phyloP scores from a whole-genome alignment of 2,113 vertebrate genomes.

The Dendropsophus ebraccatus region DNA sequence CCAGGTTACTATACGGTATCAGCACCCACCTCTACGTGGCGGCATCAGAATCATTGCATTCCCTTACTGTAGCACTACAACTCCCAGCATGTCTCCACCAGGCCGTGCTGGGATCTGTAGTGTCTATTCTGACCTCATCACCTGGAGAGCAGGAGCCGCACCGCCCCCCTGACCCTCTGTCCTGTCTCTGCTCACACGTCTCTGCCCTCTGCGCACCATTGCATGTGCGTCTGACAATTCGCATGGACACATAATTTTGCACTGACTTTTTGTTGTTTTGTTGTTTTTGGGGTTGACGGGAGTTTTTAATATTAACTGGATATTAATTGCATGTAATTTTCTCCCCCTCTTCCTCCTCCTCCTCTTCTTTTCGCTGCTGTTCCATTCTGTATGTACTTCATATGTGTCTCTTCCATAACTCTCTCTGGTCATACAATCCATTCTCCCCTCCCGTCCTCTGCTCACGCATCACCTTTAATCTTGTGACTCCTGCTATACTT shows the following conservation, averaged over 20 bases:
- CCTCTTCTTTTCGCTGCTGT: slow-evolving; percentile 63
- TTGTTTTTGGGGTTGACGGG: slow-evolving; percentile 64
- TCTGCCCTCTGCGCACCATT: too few relatives aligned
- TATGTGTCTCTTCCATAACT: slow-evolving; percentile 60
- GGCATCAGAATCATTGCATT: not conserved
- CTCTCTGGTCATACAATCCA: slow-evolving; percentile 29
- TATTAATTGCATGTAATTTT: slow-evolving; percentile 95
- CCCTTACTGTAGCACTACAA: not conserved
- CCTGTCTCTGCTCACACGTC: slow-evolving; percentile 14
- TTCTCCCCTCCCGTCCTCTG: slow-evolving; percentile 61
- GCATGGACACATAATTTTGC: slow-evolving; percentile 54
- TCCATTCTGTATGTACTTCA: slow-evolving; percentile 66
- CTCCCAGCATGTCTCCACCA: not conserved
- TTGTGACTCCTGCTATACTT: slow-evolving; percentile 68
- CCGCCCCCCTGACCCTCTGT: not conserved
- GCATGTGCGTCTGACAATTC: slow-evolving; percentile 63
- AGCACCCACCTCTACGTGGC: not conserved
- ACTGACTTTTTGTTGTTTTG: slow-evolving; percentile 62
- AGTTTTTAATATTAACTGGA: slow-evolving; percentile 76
- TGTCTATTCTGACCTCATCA: not conserved
- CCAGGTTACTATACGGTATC: not conserved
- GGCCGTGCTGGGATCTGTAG: not conserved
- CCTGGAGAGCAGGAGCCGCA: not conserved
- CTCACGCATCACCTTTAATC: slow-evolving; percentile 71
- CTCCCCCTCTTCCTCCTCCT: slow-evolving; percentile 72